Evolutionary conservation across 2,113 vertebrate genomes (phyloP), one percentile per base, ranked within the genome.

Genomic region (Colinus virginianus): DNA sequence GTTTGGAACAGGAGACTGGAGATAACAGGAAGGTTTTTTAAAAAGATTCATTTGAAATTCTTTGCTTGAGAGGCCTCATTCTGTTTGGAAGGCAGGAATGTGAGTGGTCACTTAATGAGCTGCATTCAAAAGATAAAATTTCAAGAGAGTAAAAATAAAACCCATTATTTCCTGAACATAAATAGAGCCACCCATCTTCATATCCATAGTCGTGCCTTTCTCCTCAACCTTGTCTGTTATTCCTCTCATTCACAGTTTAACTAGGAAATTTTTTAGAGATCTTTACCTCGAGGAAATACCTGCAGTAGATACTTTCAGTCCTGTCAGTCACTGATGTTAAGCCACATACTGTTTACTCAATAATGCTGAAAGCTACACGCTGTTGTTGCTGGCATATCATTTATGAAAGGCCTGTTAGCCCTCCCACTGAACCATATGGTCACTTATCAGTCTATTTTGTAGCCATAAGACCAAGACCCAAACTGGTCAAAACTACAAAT

Each of bases 41-140:
- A 76, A 88, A 81, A 72, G 49, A 59, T 84, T 72, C 2, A 36
- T 92, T 87, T 90, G 19, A 92, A 94, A 96, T 94, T 90, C 88
- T 84, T 93, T 92, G 67, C 84, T 92, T 79, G 92, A 95, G 90
- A 90, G 94, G 67, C 55, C 88, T 90, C 59, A 21, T 93, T 95
- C 88, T 78, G 34, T 89, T 93, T 69, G 75, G 70, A 42, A 92
- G 78, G 58, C 67, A 93, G 84, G 49, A 90, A 87, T 93, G 87
- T 74, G 90, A 92, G 81, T 13, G 1, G 70, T 93, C 45, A 26
- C 43, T 87, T 92, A 93, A 94, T 69, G 75, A 94, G 67, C 78
- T 92, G 15, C 55, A 43, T 94, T 96, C 67, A 93, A 72, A 94
- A 81, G 67, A 89, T 70, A 71, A 89, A 90, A 90, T 87, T 94